Percentiles rank a stretch among this genome's conserved stretches.
Evolutionary conservation across 1,140 invertebrate species (phyloP).

Genomic region (Plectus sambesii): DNA sequence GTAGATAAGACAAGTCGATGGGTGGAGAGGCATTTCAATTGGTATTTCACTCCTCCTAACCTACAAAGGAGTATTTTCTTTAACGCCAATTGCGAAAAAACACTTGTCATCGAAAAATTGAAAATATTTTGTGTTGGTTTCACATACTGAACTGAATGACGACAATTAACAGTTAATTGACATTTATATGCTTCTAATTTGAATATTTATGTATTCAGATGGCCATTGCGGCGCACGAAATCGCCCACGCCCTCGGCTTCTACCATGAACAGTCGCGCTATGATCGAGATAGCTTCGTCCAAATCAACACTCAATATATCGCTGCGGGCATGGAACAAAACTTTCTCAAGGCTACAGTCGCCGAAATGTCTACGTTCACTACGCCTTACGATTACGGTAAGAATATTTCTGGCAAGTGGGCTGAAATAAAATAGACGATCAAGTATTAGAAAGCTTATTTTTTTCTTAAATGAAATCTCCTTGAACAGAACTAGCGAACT

Average conservation of each 20-base stretch:
- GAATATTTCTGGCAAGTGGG: conserved; percentile 14
- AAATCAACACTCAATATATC: conserved; percentile 37
- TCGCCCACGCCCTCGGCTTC: conserved; percentile 51
- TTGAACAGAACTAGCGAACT: no score
- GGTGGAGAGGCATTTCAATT: no score
- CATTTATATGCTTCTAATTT: no score
- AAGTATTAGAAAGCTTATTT: conserved; percentile 28
- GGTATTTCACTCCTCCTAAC: no score
- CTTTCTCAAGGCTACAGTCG: conserved; percentile 29
- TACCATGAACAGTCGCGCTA: conserved; percentile 49
- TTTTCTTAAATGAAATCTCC: no score
- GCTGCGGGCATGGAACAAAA: conserved; percentile 39
- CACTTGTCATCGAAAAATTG: no score
- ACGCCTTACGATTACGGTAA: conserved; percentile 42
- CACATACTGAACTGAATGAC: no score
- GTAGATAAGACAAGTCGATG: no score
- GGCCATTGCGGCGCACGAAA: conserved; percentile 48
- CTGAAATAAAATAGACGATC: background rate
- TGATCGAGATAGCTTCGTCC: conserved; percentile 48
- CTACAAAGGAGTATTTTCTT: no score
- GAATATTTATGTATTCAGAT: conserved; percentile 28
- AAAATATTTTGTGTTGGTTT: no score
- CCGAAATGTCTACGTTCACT: conserved; percentile 44
- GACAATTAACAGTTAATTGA: no score
- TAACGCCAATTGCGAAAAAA: no score